Evolutionary conservation across 2,888 invertebrate species (phyloP).

Genomic region (Meandrusa payeni): DNA sequence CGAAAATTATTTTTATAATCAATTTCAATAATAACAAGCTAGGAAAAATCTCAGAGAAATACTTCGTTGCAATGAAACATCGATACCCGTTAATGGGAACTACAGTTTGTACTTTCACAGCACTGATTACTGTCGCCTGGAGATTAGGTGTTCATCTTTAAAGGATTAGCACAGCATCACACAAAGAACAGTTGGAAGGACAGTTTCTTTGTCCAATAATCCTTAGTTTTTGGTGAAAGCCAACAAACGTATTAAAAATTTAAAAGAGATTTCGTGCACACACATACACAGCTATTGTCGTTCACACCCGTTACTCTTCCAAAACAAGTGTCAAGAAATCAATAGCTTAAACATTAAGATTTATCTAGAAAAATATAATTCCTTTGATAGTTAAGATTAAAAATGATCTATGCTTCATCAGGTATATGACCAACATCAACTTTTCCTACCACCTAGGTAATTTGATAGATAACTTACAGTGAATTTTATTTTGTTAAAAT

Average conservation of each 20-base stretch:
- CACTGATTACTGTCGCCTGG: constrained; percentile 21
- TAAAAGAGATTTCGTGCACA: constrained; percentile 15
- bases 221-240: no score
- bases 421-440: no score
- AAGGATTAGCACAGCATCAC: constrained; percentile 20
- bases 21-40: no score
- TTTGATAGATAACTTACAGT: no score
- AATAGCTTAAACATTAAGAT: constrained; percentile 1
- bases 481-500: no score
- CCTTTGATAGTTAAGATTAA: no score
- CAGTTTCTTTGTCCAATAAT: constrained; percentile 2
- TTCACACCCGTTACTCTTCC: neutral
- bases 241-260: constrained; percentile 7
- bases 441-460: no score
- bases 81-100: neutral
- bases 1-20: no score
- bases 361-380: no score
- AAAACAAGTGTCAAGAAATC: neutral
- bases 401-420: no score
- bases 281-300: neutral
- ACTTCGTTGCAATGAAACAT: constrained; percentile 10
- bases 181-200: constrained; percentile 13
- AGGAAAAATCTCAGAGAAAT: no score
- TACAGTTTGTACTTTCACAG: neutral
- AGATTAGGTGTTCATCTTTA: constrained; percentile 18